phyloP scores from a whole-genome alignment of 2,113 vertebrate species.

The Leucopsar rothschildi region DNA sequence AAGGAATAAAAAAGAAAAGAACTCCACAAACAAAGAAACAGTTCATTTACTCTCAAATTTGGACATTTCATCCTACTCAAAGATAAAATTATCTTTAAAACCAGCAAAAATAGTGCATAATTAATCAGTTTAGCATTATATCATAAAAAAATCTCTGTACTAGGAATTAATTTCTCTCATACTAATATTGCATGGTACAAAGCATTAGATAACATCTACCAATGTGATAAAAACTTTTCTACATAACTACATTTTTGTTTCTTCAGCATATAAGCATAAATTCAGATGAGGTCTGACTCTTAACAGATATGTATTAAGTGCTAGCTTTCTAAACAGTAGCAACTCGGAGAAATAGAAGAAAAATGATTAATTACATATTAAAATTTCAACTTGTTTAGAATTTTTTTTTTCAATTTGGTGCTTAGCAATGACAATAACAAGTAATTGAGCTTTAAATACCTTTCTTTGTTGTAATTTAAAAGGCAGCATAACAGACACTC shows the following conservation, averaged over 20 bases:
- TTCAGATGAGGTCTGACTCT: not conserved
- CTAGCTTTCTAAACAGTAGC: not conserved
- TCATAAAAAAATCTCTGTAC: not conserved
- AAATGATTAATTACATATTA: not conserved
- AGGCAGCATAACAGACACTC: not conserved
- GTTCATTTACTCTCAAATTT: not conserved
- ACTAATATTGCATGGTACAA: not conserved
- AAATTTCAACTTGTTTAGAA: not conserved
- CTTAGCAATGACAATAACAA: not conserved
- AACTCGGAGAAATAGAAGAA: not conserved
- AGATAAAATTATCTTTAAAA: not conserved
- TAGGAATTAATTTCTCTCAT: not conserved
- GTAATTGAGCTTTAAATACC: not conserved
- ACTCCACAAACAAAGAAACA: rapidly evolving
- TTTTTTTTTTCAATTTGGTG: not conserved
- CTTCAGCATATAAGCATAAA: not conserved
- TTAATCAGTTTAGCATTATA: not conserved
- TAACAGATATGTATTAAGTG: not conserved
- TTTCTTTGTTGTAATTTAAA: not conserved
- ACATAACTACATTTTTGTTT: not conserved
- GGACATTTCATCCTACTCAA: not conserved
- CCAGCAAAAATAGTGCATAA: not conserved
- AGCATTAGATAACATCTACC: not conserved
- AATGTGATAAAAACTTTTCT: not conserved
- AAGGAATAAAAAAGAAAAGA: not conserved